Percentiles rank a stretch among this genome's conserved stretches.
Conservation (phyloP, 2,888 invertebrate species). For the Diplolepis rosae region DNA sequence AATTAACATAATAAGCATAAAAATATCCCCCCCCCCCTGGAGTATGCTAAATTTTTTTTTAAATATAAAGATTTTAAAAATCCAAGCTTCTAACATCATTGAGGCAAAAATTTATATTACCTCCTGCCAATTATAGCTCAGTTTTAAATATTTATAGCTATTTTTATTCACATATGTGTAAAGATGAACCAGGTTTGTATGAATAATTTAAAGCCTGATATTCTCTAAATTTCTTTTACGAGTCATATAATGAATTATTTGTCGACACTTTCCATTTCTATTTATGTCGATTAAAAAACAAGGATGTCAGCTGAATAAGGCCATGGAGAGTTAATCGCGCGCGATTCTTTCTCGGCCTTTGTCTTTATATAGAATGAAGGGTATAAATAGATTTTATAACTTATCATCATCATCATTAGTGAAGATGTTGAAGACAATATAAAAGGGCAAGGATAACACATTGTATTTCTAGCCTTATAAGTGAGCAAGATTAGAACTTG, state of each 20-base stretch:
- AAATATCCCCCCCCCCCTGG: too few species aligned
- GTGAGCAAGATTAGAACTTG: neutral
- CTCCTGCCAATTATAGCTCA: too few species aligned
- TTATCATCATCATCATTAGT: conserved; percentile 19
- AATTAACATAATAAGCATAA: too few species aligned
- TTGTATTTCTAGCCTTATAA: neutral
- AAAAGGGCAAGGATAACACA: conserved; percentile 14
- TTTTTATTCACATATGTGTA: too few species aligned
- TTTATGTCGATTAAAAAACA: conserved; percentile 8
- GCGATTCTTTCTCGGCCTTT: conserved; percentile 18
- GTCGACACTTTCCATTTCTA: neutral
- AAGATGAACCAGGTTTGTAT: too few species aligned
- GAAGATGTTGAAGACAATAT: conserved; percentile 19
- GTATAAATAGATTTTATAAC: conserved; percentile 21
- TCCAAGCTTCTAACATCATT: too few species aligned
- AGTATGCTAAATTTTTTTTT: too few species aligned
- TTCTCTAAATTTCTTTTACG: neutral
- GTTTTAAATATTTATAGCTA: too few species aligned
- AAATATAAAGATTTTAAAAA: too few species aligned
- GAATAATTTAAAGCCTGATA: neutral
- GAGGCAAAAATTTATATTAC: too few species aligned
- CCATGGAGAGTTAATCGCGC: conserved; percentile 18
- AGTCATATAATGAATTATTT: neutral
- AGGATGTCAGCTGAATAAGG: conserved; percentile 20
- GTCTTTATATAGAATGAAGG: conserved; percentile 13